phyloP scores from a whole-genome alignment of 2,113 vertebrate genomes.

The Sus scrofa region DNA sequence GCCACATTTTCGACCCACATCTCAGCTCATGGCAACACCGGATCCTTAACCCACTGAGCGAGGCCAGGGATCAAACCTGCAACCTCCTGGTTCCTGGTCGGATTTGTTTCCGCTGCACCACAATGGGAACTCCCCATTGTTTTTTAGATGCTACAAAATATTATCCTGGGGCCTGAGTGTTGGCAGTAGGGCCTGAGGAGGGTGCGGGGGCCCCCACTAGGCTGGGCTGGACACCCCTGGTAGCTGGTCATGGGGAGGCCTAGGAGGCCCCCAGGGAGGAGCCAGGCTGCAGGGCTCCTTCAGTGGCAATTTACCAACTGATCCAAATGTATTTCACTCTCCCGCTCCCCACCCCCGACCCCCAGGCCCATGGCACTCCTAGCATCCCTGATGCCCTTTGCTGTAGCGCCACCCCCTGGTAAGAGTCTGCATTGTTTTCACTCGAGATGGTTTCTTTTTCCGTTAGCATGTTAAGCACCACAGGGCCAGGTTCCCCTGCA shows the following conservation, averaged over 20 bases:
- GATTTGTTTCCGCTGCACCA: too few relatives aligned
- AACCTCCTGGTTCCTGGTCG: too few relatives aligned
- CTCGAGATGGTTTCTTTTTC: background rate
- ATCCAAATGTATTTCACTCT: background rate
- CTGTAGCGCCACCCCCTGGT: background rate
- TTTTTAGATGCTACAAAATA: background rate
- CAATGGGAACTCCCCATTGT: too few relatives aligned
- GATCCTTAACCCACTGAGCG: too few relatives aligned
- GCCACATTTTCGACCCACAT: too few relatives aligned
- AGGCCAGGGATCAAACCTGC: too few relatives aligned
- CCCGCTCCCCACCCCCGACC: too few relatives aligned
- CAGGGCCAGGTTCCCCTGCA: background rate
- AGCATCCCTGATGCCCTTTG: fast-evolving
- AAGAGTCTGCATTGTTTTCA: background rate
- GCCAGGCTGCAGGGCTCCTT: background rate
- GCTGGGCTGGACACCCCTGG: background rate
- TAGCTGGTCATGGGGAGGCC: background rate
- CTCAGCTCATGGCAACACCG: too few relatives aligned
- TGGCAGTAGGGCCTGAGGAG: background rate
- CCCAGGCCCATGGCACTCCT: background rate
- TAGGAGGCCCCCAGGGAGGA: background rate
- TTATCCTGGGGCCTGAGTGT: background rate
- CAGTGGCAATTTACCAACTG: background rate
- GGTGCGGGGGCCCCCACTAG: background rate
- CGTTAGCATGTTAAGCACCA: background rate